These are phyloP conservation scores for Sebastes matsubarae DNA, from an alignment of 2,797 vertebrate species.

Conservation along the genomic window DNA sequence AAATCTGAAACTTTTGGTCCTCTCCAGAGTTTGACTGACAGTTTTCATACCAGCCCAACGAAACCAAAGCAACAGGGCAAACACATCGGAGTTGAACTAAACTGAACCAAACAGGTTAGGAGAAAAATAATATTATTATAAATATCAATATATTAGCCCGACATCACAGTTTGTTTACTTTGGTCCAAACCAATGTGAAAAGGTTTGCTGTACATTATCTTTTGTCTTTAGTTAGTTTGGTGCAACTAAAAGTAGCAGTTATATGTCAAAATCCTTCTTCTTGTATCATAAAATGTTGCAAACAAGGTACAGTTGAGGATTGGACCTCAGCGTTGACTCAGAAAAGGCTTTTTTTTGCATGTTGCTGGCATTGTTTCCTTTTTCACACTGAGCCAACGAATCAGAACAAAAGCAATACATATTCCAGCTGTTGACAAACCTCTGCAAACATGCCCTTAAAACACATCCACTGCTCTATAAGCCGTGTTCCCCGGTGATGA, in stretches of 20 bases:
- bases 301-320: not conserved
- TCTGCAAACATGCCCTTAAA: constrained; percentile 25
- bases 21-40: not conserved
- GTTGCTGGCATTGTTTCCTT: not conserved
- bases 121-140: not conserved
- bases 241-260: not conserved
- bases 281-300: not conserved
- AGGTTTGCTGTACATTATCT: not conserved
- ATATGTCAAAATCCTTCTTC: not conserved
- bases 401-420: not conserved
- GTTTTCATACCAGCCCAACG: not conserved
- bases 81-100: not conserved
- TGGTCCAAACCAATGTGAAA: not conserved
- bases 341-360: not conserved
- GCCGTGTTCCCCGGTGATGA: not conserved
- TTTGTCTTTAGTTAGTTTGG: not conserved
- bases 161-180: not conserved
- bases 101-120: not conserved
- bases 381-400: not conserved
- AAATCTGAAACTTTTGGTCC: not conserved
- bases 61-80: not conserved
- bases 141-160: not conserved
- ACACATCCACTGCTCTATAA: constrained; percentile 2
- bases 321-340: not conserved
- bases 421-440: constrained; percentile 1